Evolutionary conservation across 2,797 vertebrate species (phyloP).

Genomic region (Spheniscus humboldti): DNA sequence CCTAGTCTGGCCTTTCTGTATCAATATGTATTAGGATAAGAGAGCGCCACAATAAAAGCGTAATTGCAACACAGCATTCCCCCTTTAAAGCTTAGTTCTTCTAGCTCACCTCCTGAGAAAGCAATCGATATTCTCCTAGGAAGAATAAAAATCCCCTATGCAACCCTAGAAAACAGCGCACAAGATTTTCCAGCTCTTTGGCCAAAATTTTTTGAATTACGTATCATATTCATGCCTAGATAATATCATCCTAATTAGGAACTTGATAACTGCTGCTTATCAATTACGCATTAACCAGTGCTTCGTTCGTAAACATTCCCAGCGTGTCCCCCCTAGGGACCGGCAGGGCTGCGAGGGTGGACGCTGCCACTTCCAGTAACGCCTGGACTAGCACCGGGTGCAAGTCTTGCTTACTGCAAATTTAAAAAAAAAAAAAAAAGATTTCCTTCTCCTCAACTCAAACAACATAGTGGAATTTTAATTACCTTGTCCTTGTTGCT

Average conservation of each 20-base stretch:
- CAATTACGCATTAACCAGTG: conserved; percentile 7
- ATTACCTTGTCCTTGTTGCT: conserved; percentile 85
- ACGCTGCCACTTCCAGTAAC: not conserved
- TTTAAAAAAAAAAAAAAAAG: not conserved
- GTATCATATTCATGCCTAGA: conserved; percentile 44
- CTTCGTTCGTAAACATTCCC: not conserved
- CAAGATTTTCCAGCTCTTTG: conserved; percentile 16
- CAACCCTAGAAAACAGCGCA: not conserved
- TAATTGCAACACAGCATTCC: not conserved
- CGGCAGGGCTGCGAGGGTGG: not conserved
- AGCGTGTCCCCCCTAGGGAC: not conserved
- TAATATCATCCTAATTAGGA: conserved; percentile 51
- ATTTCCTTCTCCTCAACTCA: conserved; percentile 29
- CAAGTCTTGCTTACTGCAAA: not conserved
- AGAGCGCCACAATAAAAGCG: conserved; percentile 11
- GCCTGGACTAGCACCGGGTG: not conserved
- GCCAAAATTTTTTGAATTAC: conserved; percentile 47
- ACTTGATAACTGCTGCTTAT: conserved; percentile 61
- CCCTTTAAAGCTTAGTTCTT: not conserved
- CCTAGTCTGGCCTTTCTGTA: not conserved
- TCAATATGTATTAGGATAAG: not conserved
- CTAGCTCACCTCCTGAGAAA: conserved; percentile 44
- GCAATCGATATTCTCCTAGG: conserved; percentile 11
- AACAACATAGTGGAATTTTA: conserved; percentile 2
- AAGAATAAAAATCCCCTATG: not conserved